These are phyloP conservation scores for Archivesica marissinica DNA, from an alignment of 1,140 invertebrate species.

Conservation along the genomic window DNA sequence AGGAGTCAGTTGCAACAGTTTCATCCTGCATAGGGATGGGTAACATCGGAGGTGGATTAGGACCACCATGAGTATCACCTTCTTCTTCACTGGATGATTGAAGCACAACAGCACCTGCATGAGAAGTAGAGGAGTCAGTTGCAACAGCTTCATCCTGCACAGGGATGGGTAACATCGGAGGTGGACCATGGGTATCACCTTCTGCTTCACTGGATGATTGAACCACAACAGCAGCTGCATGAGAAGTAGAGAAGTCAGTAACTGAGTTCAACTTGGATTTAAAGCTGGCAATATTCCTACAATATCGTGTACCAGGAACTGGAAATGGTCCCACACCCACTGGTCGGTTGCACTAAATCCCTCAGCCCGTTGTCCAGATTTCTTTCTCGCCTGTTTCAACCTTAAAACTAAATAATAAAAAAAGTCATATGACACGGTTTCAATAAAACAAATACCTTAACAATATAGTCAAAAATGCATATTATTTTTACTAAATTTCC, in stretches of 20 bases:
- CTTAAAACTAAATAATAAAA: conserved; percentile 29
- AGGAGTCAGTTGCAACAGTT: conserved; percentile 4
- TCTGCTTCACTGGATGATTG: too few relatives aligned
- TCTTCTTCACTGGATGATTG: too few relatives aligned
- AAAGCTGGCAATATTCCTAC: conserved; percentile 33
- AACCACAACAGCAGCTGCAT: background rate
- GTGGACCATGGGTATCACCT: too few relatives aligned
- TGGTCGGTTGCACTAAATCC: conserved; percentile 29
- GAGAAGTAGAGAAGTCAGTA: conserved; percentile 11
- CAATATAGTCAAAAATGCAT: conserved; percentile 17
- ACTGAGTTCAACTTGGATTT: conserved; percentile 12
- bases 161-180: too few relatives aligned
- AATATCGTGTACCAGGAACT: conserved; percentile 35
- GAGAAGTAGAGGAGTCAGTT: conserved; percentile 17
- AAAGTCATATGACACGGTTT: conserved; percentile 11
- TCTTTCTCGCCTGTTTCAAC: conserved; percentile 38
- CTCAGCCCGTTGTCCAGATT: conserved; percentile 19
- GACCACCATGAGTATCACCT: too few relatives aligned
- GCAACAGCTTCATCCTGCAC: too few relatives aligned
- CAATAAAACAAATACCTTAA: conserved; percentile 1
- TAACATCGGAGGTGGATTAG: too few relatives aligned
- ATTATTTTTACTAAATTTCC: background rate
- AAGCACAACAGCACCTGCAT: background rate
- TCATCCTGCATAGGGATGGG: too few relatives aligned
- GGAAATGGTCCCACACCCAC: conserved; percentile 43